phyloP scores from a whole-genome alignment of 1,140 invertebrate genomes.

The Aphelinus atriplicis region DNA sequence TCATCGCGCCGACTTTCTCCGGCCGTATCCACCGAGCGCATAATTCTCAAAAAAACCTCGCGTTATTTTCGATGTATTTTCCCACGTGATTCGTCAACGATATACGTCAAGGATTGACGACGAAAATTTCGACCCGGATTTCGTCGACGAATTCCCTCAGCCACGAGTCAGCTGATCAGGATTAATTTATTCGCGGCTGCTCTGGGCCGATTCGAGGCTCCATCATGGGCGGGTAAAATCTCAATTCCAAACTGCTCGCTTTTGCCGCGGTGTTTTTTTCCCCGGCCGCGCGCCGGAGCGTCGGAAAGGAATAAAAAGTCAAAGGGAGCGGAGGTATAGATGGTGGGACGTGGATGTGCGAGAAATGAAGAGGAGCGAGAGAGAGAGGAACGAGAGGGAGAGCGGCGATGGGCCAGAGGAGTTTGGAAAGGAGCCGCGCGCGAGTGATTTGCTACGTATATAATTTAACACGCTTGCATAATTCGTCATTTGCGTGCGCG shows the following conservation, averaged over 20 bases:
- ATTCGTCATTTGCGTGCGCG: constrained; percentile 25
- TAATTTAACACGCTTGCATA: constrained; percentile 37
- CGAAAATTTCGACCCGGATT: background rate
- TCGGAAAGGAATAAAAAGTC: background rate
- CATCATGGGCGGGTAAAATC: constrained; percentile 16
- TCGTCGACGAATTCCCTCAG: no score
- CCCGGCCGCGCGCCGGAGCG: background rate
- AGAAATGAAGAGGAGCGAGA: background rate
- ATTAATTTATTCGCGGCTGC: constrained; percentile 19
- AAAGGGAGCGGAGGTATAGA: background rate
- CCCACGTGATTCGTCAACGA: no score
- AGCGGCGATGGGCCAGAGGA: background rate
- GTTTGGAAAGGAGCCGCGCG: constrained; percentile 20
- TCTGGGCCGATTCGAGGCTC: background rate
- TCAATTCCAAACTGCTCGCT: constrained; percentile 13
- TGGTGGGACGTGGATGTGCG: background rate
- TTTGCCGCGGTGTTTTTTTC: constrained; percentile 2
- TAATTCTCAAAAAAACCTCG: background rate
- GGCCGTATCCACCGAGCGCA: no score
- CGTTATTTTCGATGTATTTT: background rate
- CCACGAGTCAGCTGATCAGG: background rate
- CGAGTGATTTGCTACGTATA: constrained; percentile 26
- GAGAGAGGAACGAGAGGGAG: background rate
- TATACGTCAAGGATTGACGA: background rate
- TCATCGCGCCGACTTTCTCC: no score